A percentile compares a stretch with the other conserved stretches of the same genome.
Conservation (phyloP, 2,113 vertebrate species). For the Erinaceus europaeus region DNA sequence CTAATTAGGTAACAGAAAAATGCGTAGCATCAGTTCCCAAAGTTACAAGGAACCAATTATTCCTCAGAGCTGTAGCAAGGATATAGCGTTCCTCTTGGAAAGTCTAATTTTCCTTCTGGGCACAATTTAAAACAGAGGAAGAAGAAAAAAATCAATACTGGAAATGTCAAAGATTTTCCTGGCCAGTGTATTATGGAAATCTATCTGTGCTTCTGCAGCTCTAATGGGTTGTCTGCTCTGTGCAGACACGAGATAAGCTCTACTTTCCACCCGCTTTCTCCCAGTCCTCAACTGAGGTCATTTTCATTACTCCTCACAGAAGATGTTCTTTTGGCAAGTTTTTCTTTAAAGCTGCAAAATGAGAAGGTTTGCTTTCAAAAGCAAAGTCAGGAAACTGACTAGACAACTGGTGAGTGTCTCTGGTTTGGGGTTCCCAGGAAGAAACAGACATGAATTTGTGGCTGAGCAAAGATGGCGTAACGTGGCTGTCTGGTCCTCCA, state of each 20-base stretch:
- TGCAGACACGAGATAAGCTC: background rate
- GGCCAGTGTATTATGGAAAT: background rate
- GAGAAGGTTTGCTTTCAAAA: background rate
- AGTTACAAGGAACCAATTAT: constrained; percentile 26
- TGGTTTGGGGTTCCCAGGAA: background rate
- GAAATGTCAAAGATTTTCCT: constrained; percentile 31
- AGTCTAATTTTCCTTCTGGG: constrained; percentile 1
- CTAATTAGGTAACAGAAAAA: constrained; percentile 35
- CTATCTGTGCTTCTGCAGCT: background rate
- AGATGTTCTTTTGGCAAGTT: background rate
- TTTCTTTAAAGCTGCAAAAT: background rate
- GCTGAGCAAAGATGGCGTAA: background rate
- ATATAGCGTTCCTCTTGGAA: constrained; percentile 27
- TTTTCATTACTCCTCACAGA: background rate
- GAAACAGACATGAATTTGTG: fast-evolving
- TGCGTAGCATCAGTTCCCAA: background rate
- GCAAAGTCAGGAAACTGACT: background rate
- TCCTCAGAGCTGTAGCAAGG: constrained; percentile 10
- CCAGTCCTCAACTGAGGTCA: background rate
- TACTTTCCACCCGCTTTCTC: background rate
- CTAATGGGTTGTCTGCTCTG: background rate
- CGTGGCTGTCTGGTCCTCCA: background rate
- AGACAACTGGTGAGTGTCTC: background rate
- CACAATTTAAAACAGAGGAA: constrained; percentile 35
- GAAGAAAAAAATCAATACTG: background rate